Conservation (phyloP, 2,888 invertebrate genomes). For the Hylaea fasciaria region DNA sequence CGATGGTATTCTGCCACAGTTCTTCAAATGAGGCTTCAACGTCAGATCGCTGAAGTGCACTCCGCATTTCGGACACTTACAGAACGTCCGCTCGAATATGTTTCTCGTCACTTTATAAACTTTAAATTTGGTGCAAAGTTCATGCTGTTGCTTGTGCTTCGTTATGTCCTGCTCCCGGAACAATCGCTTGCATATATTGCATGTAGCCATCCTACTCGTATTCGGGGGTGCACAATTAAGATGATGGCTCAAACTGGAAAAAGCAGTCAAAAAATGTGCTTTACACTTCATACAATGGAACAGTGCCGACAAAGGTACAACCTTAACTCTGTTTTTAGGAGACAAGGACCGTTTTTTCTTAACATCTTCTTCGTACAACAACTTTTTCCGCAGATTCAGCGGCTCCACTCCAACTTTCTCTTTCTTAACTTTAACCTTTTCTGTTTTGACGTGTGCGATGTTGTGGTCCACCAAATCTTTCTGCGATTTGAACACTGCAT, state of each 20-base stretch:
- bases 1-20: conserved; percentile 30
- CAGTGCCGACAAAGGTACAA: conserved; percentile 48
- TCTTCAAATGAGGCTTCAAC: conserved; percentile 47
- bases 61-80: conserved; percentile 54
- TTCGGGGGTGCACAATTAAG: neutral
- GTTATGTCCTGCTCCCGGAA: conserved; percentile 44
- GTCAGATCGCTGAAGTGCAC: conserved; percentile 52
- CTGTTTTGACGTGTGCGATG: conserved; percentile 27
- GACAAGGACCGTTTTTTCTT: neutral
- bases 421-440: conserved; percentile 25
- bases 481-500: conserved; percentile 22
- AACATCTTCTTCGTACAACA: conserved; percentile 8
- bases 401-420: conserved; percentile 13
- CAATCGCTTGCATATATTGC: conserved; percentile 47
- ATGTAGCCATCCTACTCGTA: conserved; percentile 29
- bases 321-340: neutral
- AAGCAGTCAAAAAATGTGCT: conserved; percentile 47
- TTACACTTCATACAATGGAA: conserved; percentile 53
- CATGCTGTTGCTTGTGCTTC: conserved; percentile 56
- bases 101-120: conserved; percentile 45
- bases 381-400: conserved; percentile 5
- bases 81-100: conserved; percentile 46
- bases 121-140: conserved; percentile 46
- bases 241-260: conserved; percentile 16
- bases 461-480: conserved; percentile 30